Base-by-base conservation (phyloP, 2,797 vertebrate genomes). In the Cirrhinus mrigala region DNA sequence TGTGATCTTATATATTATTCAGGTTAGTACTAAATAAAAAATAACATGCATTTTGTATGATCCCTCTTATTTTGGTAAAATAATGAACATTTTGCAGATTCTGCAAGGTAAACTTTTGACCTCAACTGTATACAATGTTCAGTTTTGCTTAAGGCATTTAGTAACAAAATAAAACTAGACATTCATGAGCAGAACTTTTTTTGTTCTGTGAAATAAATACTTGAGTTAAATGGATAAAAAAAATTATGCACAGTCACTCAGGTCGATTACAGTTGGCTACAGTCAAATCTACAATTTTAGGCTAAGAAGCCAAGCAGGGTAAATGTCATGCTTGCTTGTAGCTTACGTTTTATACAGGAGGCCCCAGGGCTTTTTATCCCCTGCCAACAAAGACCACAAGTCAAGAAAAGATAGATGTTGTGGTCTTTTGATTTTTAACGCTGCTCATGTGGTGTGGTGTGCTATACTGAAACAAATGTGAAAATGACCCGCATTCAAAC, bases 321-420 rank as follows among this genome's bases (percentile, higher is more conserved):
- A 62, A 78, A 78, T 66, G 24, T 50, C 60, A 48, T 46, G n/a
- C 9, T 60, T 60, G 15, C 15, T 18, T 64, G 11, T 79, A 48
- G 48, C 46, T 69, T 52, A 12, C 33, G 37, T 81, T 70, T 71
- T 46, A 56, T 81, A 46, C 33, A 82, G 14, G n/a, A 81, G 29
- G 48, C 64, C 64, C 15, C 29, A 81, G 33, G 29, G 15, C 18
- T 81, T 46, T 60, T 46, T 22, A 66, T 33, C 68, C 6, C 3
- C 52, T 73, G 52, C 37, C 68, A 60, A 9, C 10, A 46, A 37
- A 68, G 46, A 68, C 46, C 64, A 11, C 66, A 70, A 70, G 46
- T 7, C 20, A 81, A 69, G 20, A 66, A 79, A 48, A 79, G 24
- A 27, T 64, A 7, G 37, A 44, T 82, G 52, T 44, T 71, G 37